Evolutionary conservation across 1,140 invertebrate species (phyloP).

Genomic region (Sycophila sp.): DNA sequence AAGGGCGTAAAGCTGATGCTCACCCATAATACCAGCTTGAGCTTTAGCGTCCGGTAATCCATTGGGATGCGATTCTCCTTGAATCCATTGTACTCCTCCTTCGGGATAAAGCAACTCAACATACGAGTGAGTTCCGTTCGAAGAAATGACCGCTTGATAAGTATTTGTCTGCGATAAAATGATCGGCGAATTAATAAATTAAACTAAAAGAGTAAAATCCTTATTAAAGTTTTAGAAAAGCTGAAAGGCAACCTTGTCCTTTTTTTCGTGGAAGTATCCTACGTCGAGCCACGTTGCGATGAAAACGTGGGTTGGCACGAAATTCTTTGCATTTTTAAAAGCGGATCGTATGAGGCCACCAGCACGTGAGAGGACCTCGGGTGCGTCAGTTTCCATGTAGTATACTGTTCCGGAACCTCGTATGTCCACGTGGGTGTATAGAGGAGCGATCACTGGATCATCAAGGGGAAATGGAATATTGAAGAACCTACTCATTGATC

Average conservation of each 20-base stretch:
- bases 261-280: constrained; percentile 71
- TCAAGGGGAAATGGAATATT: constrained; percentile 91
- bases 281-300: constrained; percentile 79
- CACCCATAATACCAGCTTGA: constrained; percentile 90
- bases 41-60: constrained; percentile 86
- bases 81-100: constrained; percentile 90
- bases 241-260: constrained; percentile 66
- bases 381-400: constrained; percentile 79
- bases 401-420: constrained; percentile 78
- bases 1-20: constrained; percentile 77
- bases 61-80: constrained; percentile 73
- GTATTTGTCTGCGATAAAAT: constrained; percentile 71
- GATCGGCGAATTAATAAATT: constrained; percentile 16
- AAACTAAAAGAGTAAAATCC: background rate
- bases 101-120: constrained; percentile 88
- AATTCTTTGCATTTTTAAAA: constrained; percentile 76
- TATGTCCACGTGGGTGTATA: constrained; percentile 92
- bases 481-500: constrained; percentile 84
- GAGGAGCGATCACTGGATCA: constrained; percentile 88
- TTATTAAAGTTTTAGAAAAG: background rate
- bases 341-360: constrained; percentile 74
- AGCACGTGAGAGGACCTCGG: constrained; percentile 73
- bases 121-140: constrained; percentile 84
- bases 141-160: constrained; percentile 85
- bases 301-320: constrained; percentile 71